These are phyloP conservation scores for Sceliomorpha sp. DNA, from an alignment of 2,888 invertebrate species.

Conservation along the genomic window DNA sequence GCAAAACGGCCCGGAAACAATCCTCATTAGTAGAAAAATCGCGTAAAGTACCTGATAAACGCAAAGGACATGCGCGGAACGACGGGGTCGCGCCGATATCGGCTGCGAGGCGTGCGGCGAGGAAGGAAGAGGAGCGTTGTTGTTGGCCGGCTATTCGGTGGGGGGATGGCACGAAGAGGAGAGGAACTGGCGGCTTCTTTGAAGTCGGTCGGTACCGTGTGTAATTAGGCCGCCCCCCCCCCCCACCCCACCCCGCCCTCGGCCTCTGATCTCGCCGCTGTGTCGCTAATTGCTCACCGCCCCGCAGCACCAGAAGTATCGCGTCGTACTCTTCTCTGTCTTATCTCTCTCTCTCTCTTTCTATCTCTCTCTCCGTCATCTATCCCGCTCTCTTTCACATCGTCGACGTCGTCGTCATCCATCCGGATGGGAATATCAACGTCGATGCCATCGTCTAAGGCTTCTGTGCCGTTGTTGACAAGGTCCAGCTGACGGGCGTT, in stretches of 20 bases:
- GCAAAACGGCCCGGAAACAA: no score
- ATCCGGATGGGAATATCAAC: conserved; percentile 12
- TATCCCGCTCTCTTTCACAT: conserved; percentile 47
- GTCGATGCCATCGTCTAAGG: conserved; percentile 11
- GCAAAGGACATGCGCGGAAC: conserved; percentile 40
- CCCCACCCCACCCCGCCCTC: conserved; percentile 75
- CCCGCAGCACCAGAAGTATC: conserved; percentile 71
- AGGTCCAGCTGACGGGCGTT: neutral
- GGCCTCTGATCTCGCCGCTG: conserved; percentile 77
- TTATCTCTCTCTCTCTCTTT: conserved; percentile 45
- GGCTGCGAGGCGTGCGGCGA: conserved; percentile 46
- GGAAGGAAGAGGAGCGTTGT: conserved; percentile 71
- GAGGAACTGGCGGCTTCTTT: conserved; percentile 78
- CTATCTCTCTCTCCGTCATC: conserved; percentile 46
- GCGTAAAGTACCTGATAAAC: conserved; percentile 32
- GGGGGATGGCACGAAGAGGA: conserved; percentile 69
- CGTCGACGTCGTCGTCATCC: no score
- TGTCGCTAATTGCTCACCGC: conserved; percentile 78
- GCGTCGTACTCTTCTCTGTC: conserved; percentile 57
- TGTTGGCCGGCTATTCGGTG: conserved; percentile 67
- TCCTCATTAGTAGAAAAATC: conserved; percentile 18
- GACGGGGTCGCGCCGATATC: conserved; percentile 46
- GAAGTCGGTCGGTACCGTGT: conserved; percentile 78
- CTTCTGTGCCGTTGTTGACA: conserved; percentile 8
- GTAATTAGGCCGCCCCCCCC: conserved; percentile 78